Evolutionary conservation across 1,140 invertebrate species (phyloP).

Genomic region (Lepidotrigona ventralis): DNA sequence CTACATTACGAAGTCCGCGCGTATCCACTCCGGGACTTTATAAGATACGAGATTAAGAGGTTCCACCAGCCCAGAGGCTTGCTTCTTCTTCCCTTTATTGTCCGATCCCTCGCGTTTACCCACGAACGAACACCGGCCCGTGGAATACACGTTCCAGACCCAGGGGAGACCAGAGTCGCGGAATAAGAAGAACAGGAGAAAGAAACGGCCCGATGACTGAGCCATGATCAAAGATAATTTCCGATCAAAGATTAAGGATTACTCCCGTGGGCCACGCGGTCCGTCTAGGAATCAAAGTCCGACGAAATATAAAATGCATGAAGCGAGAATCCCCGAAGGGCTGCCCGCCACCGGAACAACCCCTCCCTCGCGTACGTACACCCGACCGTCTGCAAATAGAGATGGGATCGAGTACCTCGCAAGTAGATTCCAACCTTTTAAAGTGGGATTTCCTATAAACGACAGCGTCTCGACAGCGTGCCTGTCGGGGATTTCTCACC

Average conservation of each 20-base stretch:
- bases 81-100: constrained; percentile 5
- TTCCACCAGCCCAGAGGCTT: background rate
- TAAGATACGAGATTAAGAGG: constrained; percentile 50
- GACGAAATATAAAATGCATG: constrained; percentile 78
- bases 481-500: too few species aligned
- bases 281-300: constrained; percentile 76
- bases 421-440: too few species aligned
- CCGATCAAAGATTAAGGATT: constrained; percentile 77
- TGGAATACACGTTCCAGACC: constrained; percentile 5
- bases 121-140: constrained; percentile 2
- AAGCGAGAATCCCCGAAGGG: constrained; percentile 71
- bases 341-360: constrained; percentile 21
- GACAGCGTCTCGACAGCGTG: too few species aligned
- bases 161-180: constrained; percentile 46
- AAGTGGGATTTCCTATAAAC: too few species aligned
- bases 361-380: background rate
- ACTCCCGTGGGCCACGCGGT: constrained; percentile 67
- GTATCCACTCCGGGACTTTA: constrained; percentile 28
- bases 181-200: constrained; percentile 53
- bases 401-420: too few species aligned
- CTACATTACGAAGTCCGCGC: constrained; percentile 20
- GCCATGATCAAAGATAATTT: constrained; percentile 76
- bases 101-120: background rate
- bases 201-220: constrained; percentile 58
- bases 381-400: constrained; percentile 23